A percentile compares a stretch with the other conserved stretches of the same genome.
These are phyloP conservation scores for Lepus americanus DNA, from an alignment of 2,113 vertebrate species.

Conservation along the genomic window DNA sequence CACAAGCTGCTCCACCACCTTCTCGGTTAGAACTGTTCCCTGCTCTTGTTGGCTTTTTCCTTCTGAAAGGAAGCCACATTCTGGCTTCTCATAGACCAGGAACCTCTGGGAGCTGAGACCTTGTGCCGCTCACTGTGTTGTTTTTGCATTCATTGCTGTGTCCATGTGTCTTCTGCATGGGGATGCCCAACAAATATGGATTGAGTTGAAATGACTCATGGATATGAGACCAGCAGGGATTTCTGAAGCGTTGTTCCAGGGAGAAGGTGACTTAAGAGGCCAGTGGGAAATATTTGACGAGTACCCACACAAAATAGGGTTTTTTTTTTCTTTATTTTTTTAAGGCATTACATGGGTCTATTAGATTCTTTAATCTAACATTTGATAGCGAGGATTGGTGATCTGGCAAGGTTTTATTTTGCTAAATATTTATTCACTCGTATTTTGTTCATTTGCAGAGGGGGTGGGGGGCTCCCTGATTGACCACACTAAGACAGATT, in stretches of 20 bases:
- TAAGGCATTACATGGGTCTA: neutral
- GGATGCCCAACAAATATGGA: neutral
- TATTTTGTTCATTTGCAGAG: neutral
- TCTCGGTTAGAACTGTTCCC: neutral
- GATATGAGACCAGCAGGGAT: neutral
- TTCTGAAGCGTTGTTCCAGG: neutral
- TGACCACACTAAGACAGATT: neutral
- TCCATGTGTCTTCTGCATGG: neutral
- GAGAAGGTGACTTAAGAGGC: neutral
- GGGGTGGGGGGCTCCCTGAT: neutral
- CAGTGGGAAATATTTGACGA: neutral
- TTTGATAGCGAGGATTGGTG: neutral
- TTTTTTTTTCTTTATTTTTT: neutral
- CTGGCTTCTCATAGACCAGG: neutral
- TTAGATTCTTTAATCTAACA: neutral
- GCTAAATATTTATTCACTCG: too few relatives aligned
- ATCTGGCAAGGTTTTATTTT: neutral
- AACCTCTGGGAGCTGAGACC: neutral
- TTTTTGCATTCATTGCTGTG: neutral
- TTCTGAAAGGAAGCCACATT: neutral
- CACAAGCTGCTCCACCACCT: neutral
- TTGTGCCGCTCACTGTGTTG: neutral
- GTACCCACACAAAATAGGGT: neutral
- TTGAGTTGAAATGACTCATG: neutral
- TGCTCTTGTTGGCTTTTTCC: neutral